These are phyloP conservation scores for Manacus vitellinus DNA, from an alignment of 2,113 vertebrate species.

Conservation along the genomic window DNA sequence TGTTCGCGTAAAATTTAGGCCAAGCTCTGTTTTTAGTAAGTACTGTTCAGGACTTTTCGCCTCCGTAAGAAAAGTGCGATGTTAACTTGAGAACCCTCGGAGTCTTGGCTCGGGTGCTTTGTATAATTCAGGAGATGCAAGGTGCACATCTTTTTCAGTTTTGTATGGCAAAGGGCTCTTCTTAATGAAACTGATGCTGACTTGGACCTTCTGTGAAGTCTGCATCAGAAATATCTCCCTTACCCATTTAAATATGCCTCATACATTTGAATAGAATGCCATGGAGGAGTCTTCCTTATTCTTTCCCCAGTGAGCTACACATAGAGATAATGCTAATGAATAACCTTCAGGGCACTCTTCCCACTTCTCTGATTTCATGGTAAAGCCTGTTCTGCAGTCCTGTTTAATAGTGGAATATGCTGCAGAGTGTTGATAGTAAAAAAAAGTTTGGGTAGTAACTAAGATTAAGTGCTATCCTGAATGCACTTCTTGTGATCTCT, in stretches of 20 bases:
- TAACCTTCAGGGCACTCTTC: slow-evolving; percentile 8
- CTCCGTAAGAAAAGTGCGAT: not conserved
- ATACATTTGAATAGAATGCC: not conserved
- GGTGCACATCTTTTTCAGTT: not conserved
- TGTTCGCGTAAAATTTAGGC: not conserved
- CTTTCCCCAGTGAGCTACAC: not conserved
- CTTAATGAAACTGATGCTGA: not conserved
- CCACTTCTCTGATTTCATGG: slow-evolving; percentile 1
- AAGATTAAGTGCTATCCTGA: not conserved
- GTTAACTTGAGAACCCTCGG: not conserved
- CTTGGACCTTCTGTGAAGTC: not conserved
- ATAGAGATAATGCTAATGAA: slow-evolving; percentile 24
- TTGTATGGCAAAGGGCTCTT: not conserved
- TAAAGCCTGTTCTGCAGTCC: slow-evolving; percentile 22
- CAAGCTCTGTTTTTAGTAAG: not conserved
- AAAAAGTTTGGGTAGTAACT: not conserved
- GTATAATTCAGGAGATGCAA: not conserved
- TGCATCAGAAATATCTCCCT: not conserved
- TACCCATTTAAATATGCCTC: not conserved
- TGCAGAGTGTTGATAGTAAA: not conserved
- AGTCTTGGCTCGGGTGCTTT: not conserved
- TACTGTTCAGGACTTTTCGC: not conserved
- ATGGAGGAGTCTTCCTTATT: not conserved
- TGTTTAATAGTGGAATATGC: not conserved
- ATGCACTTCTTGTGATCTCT: not conserved